These are phyloP conservation scores for Eira barbara DNA, from an alignment of 2,113 vertebrate species.

Conservation along the genomic window DNA sequence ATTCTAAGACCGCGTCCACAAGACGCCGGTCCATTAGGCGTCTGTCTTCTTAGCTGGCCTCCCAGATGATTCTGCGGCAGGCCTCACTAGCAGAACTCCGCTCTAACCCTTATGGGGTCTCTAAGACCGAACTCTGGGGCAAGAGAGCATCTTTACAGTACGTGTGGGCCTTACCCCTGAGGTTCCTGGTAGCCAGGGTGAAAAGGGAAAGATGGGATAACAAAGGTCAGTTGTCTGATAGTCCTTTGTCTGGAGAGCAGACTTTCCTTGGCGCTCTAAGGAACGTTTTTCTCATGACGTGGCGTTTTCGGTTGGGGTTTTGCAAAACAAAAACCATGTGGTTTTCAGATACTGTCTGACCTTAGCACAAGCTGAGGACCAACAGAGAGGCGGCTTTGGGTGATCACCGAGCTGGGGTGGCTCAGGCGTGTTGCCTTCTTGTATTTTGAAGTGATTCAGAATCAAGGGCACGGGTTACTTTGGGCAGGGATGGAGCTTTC, in stretches of 20 bases:
- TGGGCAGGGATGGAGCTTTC: neutral
- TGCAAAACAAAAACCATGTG: neutral
- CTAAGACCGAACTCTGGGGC: neutral
- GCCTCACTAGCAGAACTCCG: accelerated
- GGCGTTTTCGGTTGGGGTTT: neutral
- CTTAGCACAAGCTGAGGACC: neutral
- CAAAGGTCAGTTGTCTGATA: neutral
- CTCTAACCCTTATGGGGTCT: too few species aligned
- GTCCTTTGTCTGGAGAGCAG: neutral
- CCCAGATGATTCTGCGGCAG: neutral
- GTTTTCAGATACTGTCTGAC: neutral
- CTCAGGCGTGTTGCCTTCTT: neutral
- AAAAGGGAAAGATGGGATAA: neutral
- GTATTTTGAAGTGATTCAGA: neutral
- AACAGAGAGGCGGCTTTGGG: neutral
- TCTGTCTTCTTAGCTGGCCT: neutral
- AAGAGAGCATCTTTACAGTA: neutral
- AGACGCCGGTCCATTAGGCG: neutral
- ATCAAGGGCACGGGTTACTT: accelerated
- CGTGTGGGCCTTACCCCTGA: neutral
- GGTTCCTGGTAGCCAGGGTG: neutral
- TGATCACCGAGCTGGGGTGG: neutral
- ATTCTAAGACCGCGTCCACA: neutral
- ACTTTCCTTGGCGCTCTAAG: neutral
- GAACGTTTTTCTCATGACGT: neutral